Base-by-base conservation (phyloP, 2,888 invertebrate species). In the Neuroscelio doddi region DNA sequence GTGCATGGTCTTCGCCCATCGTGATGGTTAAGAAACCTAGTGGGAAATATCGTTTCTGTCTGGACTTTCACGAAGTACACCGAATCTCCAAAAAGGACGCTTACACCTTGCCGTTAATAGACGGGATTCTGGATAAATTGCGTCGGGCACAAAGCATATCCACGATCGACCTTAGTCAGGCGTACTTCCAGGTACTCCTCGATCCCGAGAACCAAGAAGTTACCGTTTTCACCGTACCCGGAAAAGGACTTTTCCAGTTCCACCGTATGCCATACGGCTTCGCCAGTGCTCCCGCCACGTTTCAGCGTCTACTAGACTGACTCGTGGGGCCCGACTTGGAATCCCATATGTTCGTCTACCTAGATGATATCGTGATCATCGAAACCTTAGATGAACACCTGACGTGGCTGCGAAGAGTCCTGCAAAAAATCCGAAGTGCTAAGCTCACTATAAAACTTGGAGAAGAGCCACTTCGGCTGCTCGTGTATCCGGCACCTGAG, bases 11-110 rank as follows among this genome's bases (percentile, higher is more conserved):
- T 0, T 51, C 76, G 1, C 76, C 78, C 0, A 68, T 75, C 7
- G 65, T 79, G 1, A 66, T 77, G 32, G 70, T 76, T 1, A 68
- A 62, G 12, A 78, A 78, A 42, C 68, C 73, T 4, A 68, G 72
- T 44, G 55, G 39, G 1, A 26, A 15, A 12, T 44, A 32, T 8
- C n/a, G 64, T 1, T 38, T 58, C 10, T 53, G 53, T 10, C n/a
- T 53, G 3, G 64, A 64, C 21, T 57, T 39, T 10, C 30, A 59
- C 1, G 41, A 44, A 8, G 3, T 62, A 0, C 53, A 64, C 16
- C 5, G 21, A 9, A 39, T 53, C 1, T 21, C 53, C 1, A 41
- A 27, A 1, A 29, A 26, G 8, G 64, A 53, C 26, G 64, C 64
- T 0, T 64, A 64, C n/a, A 57, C 53, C 0, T 16, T 64, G 0